Evolutionary conservation across 35 echinoderm and acorn worm species (phyloP).

Genomic region (Amphiura filiformis): DNA sequence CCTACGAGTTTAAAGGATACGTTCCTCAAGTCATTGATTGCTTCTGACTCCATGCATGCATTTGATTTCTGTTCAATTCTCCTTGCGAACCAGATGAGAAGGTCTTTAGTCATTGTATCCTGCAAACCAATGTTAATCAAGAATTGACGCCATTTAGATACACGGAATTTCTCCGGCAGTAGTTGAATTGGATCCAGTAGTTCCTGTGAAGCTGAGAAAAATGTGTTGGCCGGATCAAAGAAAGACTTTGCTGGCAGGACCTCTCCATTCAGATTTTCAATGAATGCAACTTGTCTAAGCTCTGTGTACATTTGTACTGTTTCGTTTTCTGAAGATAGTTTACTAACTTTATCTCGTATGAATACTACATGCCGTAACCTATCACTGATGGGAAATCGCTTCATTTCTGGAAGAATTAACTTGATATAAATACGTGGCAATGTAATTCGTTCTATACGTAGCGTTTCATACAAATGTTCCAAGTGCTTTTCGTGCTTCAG

Average conservation of each 20-base stretch:
- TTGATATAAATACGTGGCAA: background rate
- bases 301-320: background rate
- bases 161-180: background rate
- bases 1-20: background rate
- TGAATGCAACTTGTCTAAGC: background rate
- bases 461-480: too few species aligned
- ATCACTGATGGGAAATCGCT: background rate
- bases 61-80: background rate
- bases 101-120: background rate
- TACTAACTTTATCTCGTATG: background rate
- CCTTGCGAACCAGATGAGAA: background rate
- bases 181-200: background rate
- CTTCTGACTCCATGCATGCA: background rate
- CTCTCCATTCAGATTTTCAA: background rate
- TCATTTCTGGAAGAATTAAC: slow-evolving; percentile 2
- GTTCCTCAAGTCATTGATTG: background rate
- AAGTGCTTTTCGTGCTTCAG: too few species aligned
- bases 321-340: background rate
- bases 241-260: background rate
- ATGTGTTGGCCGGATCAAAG: background rate
- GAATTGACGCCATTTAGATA: background rate
- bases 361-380: background rate
- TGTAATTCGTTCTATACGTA: background rate
- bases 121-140: background rate
- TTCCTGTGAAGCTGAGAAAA: background rate